phyloP scores from a whole-genome alignment of 2,888 invertebrate species.

The Dolichopus griseipennis region DNA sequence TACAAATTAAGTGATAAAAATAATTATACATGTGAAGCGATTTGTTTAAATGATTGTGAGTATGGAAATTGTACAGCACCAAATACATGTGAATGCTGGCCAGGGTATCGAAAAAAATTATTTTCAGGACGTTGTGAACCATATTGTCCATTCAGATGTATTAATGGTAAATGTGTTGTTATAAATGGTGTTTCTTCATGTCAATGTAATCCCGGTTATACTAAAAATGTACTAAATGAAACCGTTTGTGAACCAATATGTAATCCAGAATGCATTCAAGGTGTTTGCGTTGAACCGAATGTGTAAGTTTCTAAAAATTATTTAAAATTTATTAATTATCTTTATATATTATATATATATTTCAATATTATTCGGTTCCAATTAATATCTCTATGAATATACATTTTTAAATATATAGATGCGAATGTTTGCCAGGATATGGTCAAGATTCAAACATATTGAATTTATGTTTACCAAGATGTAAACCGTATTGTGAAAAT shows the following conservation, averaged over 20 bases:
- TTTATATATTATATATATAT: too few species aligned
- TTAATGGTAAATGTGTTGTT: constrained; percentile 44
- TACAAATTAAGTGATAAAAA: constrained; percentile 17
- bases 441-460: constrained; percentile 26
- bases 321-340: background rate
- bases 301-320: too few species aligned
- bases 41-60: constrained; percentile 31
- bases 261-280: constrained; percentile 36
- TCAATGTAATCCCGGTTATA: constrained; percentile 48
- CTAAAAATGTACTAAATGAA: constrained; percentile 28
- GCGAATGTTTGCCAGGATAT: constrained; percentile 34
- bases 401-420: too few species aligned
- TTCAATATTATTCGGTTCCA: too few species aligned
- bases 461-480: constrained; percentile 33
- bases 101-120: constrained; percentile 35
- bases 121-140: constrained; percentile 28
- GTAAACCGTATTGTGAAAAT: constrained; percentile 37
- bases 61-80: constrained; percentile 39
- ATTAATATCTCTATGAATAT: too few species aligned
- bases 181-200: constrained; percentile 39
- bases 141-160: constrained; percentile 29
- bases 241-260: constrained; percentile 36
- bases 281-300: constrained; percentile 42
- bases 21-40: constrained; percentile 30
- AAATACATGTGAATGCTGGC: constrained; percentile 35